Evolutionary conservation across 2,797 vertebrate species (phyloP), one percentile per base, ranked within the genome.

Genomic region (Discoglossus pictus): DNA sequence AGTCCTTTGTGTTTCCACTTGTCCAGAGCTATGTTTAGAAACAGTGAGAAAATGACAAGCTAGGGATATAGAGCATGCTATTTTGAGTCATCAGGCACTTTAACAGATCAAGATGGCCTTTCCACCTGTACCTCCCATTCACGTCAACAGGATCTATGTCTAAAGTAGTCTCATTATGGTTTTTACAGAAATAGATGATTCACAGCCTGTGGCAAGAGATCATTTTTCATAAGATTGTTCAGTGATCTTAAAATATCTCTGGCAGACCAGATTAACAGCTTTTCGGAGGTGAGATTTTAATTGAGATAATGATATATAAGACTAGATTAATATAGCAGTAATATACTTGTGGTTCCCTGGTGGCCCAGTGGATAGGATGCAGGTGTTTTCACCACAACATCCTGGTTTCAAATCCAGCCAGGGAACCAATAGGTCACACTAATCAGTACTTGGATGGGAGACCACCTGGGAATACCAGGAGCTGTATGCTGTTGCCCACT

Each of bases 91-190:
- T 50, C 9, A 42, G n/a, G n/a, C 10, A 52, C 21, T 3, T 13
- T 35, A 12, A 27, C 23, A 1, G 16, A 54, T 40, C 39, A 53
- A 61, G 40, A 36, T n/a, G 43, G 16, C 15, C 6, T 2, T 52
- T 55, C 17, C 23, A n/a, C 3, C 10, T 25, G 6, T 13, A 16
- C 13, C 34, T 24, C 18, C 42, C 13, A 35, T n/a, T 68, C 20
- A 10, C 34, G 23, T 16, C 20, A 48, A 17, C 4, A 11, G 15
- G 15, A 70, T 18, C 31, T 18, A 55, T 35, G 47, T 8, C 34
- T 55, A 40, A 18, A 25, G 35, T 62, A 23, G 25, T 10, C 23
- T 62, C 51, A 62, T 69, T 62, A 56, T 34, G 16, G 34, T 20
- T n/a, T 18, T 50, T 16, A 50, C 38, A 50, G 20, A 21, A 18